Base-by-base conservation (phyloP, 2,797 vertebrate genomes). In the Rhinichthys osculus region DNA sequence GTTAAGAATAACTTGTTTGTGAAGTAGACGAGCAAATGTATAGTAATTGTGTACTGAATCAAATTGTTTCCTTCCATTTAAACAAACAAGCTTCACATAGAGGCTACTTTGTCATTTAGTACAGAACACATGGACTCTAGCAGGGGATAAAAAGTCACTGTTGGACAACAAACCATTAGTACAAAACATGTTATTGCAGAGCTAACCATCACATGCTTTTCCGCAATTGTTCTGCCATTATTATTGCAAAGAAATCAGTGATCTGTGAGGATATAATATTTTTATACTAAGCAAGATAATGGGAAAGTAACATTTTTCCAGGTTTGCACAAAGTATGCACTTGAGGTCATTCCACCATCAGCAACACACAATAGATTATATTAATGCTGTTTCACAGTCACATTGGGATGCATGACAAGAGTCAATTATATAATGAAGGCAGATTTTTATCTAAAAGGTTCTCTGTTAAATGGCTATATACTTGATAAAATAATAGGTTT, bases 201-300 rank as follows among this genome's bases (percentile, higher is more conserved):
- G 42, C n/a, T 73, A 72, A 42, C 64, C 16, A 54, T 54, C 27
- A 78, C 88, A 87, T 82, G 88, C 89, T 91, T 90, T 89, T 86
- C 83, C 47, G 64, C 89, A 90, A 89, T 89, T 86, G 82, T 86
- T 89, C 83, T 82, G 86, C 82, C 27, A 47, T 30, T 8, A 5
- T 81, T 54, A 85, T 19, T 17, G 27, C 71, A 83, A 50, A 82
- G 89, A 91, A 92, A 92, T 87, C 89, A 52, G 71, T 87, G 88
- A 79, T 88, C 87, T 54, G 66, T 86, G 87, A 81, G 67, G 74
- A 67, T 50, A 38, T 38, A 8, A 66, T 50, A 14, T 3, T 38
- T 47, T 62, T 50, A 50, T 83, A 27, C 30, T 40, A 13, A 7
- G 59, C 57, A 47, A 30, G 17, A 44, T 85, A 87, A 91, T 87